Evolutionary conservation across 2,797 vertebrate species (phyloP).

Genomic region (Coregonus sp.): DNA sequence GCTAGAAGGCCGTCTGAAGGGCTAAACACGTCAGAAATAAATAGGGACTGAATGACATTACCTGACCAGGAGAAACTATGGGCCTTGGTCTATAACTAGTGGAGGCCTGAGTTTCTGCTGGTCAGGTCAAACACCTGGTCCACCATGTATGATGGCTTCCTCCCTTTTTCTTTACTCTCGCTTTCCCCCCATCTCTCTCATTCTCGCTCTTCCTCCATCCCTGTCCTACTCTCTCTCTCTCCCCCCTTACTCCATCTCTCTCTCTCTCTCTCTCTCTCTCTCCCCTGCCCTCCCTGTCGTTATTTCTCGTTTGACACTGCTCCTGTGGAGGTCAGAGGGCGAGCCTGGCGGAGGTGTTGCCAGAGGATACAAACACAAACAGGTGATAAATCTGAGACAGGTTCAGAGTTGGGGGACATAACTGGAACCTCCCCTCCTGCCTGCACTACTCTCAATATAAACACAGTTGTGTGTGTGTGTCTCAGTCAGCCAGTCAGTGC

Average conservation of each 20-base stretch:
- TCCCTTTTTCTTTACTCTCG: background rate
- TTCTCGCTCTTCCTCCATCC: background rate
- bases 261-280: background rate
- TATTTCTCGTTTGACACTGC: slow-evolving; percentile 10
- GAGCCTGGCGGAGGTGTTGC: slow-evolving; percentile 16
- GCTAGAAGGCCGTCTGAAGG: background rate
- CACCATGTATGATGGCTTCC: background rate
- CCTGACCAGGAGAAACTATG: background rate
- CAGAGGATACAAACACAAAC: slow-evolving; percentile 34
- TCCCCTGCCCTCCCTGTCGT: slow-evolving; percentile 2
- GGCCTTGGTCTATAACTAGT: background rate
- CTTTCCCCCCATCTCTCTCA: background rate
- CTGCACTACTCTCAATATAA: slow-evolving; percentile 33
- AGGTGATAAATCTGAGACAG: slow-evolving; percentile 54
- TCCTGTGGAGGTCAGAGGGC: background rate
- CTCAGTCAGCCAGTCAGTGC: background rate
- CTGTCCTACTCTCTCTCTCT: background rate
- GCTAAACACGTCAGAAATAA: background rate
- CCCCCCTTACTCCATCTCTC: slow-evolving; percentile 11
- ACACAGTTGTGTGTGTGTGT: slow-evolving; percentile 26
- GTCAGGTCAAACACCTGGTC: background rate
- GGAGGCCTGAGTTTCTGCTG: background rate
- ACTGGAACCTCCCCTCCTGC: slow-evolving; percentile 17
- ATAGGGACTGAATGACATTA: background rate
- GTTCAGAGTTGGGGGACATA: slow-evolving; percentile 20